Base-by-base conservation (phyloP, 1,140 invertebrate species). In the Platyscapa corneri region DNA sequence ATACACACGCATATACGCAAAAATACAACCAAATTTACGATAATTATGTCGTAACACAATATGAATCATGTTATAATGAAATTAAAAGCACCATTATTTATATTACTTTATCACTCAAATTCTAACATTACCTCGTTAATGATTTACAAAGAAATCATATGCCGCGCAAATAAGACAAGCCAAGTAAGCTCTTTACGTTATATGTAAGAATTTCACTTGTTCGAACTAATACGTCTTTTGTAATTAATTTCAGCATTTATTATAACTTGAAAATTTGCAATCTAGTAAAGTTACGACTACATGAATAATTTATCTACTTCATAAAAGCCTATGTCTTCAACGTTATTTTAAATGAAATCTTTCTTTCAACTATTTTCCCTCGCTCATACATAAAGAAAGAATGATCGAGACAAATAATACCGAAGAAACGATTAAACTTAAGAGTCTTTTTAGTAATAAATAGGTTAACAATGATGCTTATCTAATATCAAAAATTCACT, bases 31-130 rank as follows among this genome's bases (percentile, higher is more conserved):
- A 53, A 78, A n/a, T 78, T 78, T 32, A 78, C 76, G 49, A 56
- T 56, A 49, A 49, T 53, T 34, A 56, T 49, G n/a, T 18, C 12
- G 42, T 56, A n/a, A 77, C 14, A 53, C 30, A 34, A 77, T 77
- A 34, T 34, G 34, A 46, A 67, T 67, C 64, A 20, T 32, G 64
- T 67, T 65, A 81, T 70, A 65, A 42, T n/a, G n/a, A 81, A 81
- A 81, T 65, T 81, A 42, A 81, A 67, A 81, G 12, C n/a, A 39
- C 20, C 56, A 23, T 64, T 32, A 64, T 79, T 60, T 79, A 39
- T 34, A 39, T 53, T 56, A 64, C 56, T 79, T 79, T 64, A 42
- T 64, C 6, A 20, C 64, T 39, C 16, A 56, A 79, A 79, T 64
- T 79, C 60, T 34, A 3, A 39, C 56, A 27, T n/a, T 7, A 3